Evolutionary conservation across 2,888 invertebrate genomes (phyloP).

Genomic region (Hemicrepidius hirtus): DNA sequence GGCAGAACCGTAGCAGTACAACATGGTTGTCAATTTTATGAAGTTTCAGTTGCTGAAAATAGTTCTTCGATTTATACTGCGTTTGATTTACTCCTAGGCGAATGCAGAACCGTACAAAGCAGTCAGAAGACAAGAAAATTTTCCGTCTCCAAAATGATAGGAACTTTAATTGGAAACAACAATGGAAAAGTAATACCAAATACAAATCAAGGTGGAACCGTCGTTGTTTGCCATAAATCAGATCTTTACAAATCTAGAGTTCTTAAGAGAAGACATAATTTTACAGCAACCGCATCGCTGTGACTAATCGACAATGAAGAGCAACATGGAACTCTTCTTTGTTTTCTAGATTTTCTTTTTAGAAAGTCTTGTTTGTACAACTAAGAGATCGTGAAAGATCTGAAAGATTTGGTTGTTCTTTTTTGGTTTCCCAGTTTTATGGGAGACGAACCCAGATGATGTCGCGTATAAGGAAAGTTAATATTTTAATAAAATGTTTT

Average conservation of each 20-base stretch:
- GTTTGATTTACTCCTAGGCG: constrained; percentile 81
- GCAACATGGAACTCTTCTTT: constrained; percentile 62
- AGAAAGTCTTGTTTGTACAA: constrained; percentile 49
- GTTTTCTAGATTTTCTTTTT: constrained; percentile 49
- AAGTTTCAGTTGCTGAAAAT: constrained; percentile 89
- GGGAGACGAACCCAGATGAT: constrained; percentile 57
- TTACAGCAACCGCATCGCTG: constrained; percentile 79
- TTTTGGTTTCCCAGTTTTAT: constrained; percentile 67
- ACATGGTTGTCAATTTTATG: constrained; percentile 83
- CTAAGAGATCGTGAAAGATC: constrained; percentile 25
- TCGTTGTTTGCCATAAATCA: constrained; percentile 77
- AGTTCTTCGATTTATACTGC: constrained; percentile 83
- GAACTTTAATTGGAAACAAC: constrained; percentile 79
- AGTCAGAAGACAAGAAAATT: constrained; percentile 81
- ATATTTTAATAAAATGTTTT: constrained; percentile 47
- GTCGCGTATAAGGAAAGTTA: constrained; percentile 35
- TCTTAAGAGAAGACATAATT: constrained; percentile 76
- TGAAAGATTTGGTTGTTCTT: not conserved
- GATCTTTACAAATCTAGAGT: constrained; percentile 76
- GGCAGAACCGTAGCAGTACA: constrained; percentile 81
- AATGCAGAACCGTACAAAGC: constrained; percentile 75
- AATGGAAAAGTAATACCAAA: constrained; percentile 68
- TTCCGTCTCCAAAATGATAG: constrained; percentile 87
- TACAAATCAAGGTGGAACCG: constrained; percentile 74
- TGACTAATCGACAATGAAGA: constrained; percentile 74